These are phyloP conservation scores for Eonycteris spelaea DNA, from an alignment of 2,113 vertebrate species.

Conservation along the genomic window DNA sequence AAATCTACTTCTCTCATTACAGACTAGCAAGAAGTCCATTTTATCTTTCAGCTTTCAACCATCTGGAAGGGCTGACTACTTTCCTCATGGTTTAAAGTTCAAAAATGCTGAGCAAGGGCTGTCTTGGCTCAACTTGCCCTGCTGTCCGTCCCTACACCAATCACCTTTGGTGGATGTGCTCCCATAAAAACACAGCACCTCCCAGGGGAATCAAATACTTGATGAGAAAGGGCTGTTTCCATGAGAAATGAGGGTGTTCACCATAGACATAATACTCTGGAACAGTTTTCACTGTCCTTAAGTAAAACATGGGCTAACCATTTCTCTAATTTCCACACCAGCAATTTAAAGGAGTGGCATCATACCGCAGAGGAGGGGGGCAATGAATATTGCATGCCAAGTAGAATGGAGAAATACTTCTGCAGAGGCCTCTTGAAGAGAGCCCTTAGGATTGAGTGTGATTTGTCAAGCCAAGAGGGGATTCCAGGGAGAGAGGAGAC, in stretches of 20 bases:
- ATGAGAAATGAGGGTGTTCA: neutral
- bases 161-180: neutral
- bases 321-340: neutral
- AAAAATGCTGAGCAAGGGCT: neutral
- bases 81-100: neutral
- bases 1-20: neutral
- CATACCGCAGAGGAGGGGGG: neutral
- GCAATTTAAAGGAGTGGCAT: slow-evolving; percentile 12
- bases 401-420: neutral
- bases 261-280: neutral
- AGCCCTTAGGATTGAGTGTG: slow-evolving; percentile 29
- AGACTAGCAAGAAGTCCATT: neutral
- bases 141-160: neutral
- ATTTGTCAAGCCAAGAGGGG: slow-evolving; percentile 17
- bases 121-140: neutral
- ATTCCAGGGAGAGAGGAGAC: slow-evolving; percentile 2
- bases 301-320: neutral
- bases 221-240: neutral
- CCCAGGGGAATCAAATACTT: neutral
- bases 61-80: neutral
- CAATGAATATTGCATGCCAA: neutral
- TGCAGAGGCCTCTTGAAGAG: neutral
- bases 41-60: neutral
- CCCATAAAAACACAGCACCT: neutral
- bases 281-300: neutral